Base-by-base conservation (phyloP, 2,113 vertebrate genomes). In the Polyodon spathula region DNA sequence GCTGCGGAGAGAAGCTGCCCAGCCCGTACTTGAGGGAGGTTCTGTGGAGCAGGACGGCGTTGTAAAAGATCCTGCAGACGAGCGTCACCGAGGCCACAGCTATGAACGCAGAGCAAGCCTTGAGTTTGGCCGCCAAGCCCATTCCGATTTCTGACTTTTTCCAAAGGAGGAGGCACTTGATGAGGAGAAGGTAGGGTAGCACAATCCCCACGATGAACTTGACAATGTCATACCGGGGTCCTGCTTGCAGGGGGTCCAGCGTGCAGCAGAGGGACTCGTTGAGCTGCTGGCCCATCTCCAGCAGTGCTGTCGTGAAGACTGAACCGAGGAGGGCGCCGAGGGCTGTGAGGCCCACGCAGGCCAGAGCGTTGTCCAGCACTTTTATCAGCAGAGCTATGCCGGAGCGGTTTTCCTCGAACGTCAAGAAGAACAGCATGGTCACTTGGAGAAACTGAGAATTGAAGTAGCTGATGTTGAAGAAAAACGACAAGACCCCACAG, bases 161-260 rank as follows among this genome's bases (percentile, higher is more conserved):
- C 60, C 40, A 60, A 11, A 66, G 72, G 56, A 77, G 5, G 0
- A 74, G 40, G 37, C 81, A 66, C 5, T 75, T 12, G 6, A 58
- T 6, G 3, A 86, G 75, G 39, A 88, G 58, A 1, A 69, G 1
- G 0, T 75, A 64, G 0, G 86, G 83, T 6, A 87, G 58, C 52
- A 78, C 64, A 15, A 90, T 81, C n/a, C 73, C 79, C 56, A 90
- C 68, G 57, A 72, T 68, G 56, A 92, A 72, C 64, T 88, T 89
- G 0, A 82, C 15, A 0, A 77, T 79, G 61, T 88, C 77, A 0
- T 92, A 92, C 0, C 77, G 71, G 0, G 78, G 80, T 37, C 76
- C 66, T 0, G 78, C 79, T 1, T 59, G 62, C 4, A 77, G 16
- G 0, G 73, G 83, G 53, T 93, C 89, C 52, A 86, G 7, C 6